phyloP scores from a whole-genome alignment of 1,140 invertebrate species.

The Sycophila sp. region DNA sequence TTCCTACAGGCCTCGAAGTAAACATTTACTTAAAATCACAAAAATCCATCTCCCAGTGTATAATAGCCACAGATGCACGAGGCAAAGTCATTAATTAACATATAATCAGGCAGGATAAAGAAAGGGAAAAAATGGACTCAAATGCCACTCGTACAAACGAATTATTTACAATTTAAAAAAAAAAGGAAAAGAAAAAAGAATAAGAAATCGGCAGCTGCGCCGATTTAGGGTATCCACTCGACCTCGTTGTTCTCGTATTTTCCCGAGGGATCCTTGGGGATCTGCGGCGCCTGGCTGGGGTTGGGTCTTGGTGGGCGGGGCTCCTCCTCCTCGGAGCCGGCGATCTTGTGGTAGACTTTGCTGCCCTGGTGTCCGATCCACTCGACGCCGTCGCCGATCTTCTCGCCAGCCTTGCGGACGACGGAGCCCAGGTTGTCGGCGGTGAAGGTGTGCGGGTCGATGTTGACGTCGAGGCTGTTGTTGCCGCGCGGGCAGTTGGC shows the following conservation, averaged over 20 bases:
- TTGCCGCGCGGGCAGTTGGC: slow-evolving; percentile 70
- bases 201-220: not conserved
- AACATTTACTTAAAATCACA: too few relatives aligned
- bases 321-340: slow-evolving; percentile 46
- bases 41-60: too few relatives aligned
- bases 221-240: slow-evolving; percentile 60
- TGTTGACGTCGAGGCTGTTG: slow-evolving; percentile 76
- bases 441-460: slow-evolving; percentile 80
- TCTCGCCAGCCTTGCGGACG: slow-evolving; percentile 77
- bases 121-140: too few relatives aligned
- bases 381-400: slow-evolving; percentile 74
- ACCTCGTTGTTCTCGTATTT: slow-evolving; percentile 61
- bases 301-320: not conserved
- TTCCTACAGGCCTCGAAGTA: too few relatives aligned
- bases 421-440: slow-evolving; percentile 75
- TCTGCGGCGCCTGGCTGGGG: not conserved
- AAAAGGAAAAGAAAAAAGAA: not conserved
- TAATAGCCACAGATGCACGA: too few relatives aligned
- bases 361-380: slow-evolving; percentile 67
- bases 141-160: too few relatives aligned
- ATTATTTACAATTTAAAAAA: slow-evolving; percentile 4
- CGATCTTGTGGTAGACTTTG: slow-evolving; percentile 68
- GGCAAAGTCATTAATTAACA: too few relatives aligned
- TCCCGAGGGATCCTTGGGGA: slow-evolving; percentile 31
- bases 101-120: too few relatives aligned